Base-by-base conservation (phyloP, 2,888 invertebrate genomes). In the Mimas tiliae region DNA sequence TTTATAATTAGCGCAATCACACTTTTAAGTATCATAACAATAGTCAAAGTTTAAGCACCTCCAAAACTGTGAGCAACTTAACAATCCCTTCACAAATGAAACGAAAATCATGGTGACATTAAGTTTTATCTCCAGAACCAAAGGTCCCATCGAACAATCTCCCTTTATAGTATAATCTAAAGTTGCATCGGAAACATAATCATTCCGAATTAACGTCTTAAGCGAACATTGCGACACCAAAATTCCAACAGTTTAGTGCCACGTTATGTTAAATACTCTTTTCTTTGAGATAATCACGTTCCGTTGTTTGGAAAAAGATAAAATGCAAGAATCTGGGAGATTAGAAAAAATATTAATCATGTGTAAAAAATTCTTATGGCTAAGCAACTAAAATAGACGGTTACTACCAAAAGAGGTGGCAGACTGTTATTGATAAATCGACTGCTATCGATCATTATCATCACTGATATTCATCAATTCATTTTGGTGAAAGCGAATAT, bases 141-240 rank as follows among this genome's bases (percentile, higher is more conserved):
- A 58, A 58, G 58, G 58, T 58, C 58, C 45, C 45, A 45, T 58
- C 55, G 38, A 58, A 64, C 51, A 64, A 64, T 64, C 63, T 51
- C 51, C 64, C 64, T 64, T 51, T 34, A 51, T 64, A 33, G 51
- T 64, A 34, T 64, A 38, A 64, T 64, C 64, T 64, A 27, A 33
- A 19, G 38, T 58, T 38, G 58, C 38, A 58, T 58, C 58, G 19
- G 58, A 9, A 58, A 58, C 58, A 58, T 58, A 58, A 58, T 58
- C 38, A 58, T 58, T 42, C 42, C 42, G 58, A 58, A 58, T 58
- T 58, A 58, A 58, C 19, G 16, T 58, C 38, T 58, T 58, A 58
- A 34, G 33, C n/a, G n/a, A 53, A 42, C 42, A 19, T 58, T 58
- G 42, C 58, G 19, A 6, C 19, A 58, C 19, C 58, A 9, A 55